Conservation (phyloP, 2,113 vertebrate genomes). For the Ranitomeya imitator region DNA sequence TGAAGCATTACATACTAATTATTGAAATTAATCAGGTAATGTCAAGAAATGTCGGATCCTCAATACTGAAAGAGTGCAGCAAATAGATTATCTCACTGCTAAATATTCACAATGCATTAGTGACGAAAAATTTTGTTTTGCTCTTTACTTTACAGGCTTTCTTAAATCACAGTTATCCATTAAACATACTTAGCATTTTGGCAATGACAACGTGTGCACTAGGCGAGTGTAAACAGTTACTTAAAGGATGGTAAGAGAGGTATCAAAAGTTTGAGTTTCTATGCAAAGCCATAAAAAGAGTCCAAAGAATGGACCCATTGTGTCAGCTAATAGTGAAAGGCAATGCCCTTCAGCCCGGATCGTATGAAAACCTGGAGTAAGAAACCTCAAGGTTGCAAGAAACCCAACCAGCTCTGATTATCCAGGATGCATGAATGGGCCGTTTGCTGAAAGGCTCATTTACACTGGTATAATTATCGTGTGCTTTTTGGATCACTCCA, state of each 20-base stretch:
- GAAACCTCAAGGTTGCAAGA: slow-evolving; percentile 72
- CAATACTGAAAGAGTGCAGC: no score
- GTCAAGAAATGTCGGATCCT: no score
- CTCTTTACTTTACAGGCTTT: slow-evolving; percentile 54
- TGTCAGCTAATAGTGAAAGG: slow-evolving; percentile 68
- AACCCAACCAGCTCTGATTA: slow-evolving; percentile 73
- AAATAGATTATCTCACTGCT: no score
- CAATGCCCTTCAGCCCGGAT: slow-evolving; percentile 74
- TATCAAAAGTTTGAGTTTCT: slow-evolving; percentile 65
- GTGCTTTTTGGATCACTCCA: slow-evolving; percentile 61
- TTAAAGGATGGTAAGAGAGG: slow-evolving; percentile 71
- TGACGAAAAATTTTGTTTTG: neutral
- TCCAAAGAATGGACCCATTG: slow-evolving; percentile 71
- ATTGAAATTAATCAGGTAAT: no score
- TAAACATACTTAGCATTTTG: slow-evolving; percentile 39
- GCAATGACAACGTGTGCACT: slow-evolving; percentile 61
- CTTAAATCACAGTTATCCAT: slow-evolving; percentile 70
- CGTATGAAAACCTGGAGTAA: slow-evolving; percentile 72
- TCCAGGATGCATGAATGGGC: slow-evolving; percentile 67
- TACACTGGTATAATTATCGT: slow-evolving; percentile 67
- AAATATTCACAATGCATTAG: no score
- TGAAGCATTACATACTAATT: neutral
- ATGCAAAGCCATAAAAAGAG: slow-evolving; percentile 68
- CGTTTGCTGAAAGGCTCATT: slow-evolving; percentile 67
- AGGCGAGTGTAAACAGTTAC: slow-evolving; percentile 73